Percentiles rank a stretch among this genome's conserved stretches.
phyloP scores from a whole-genome alignment of 2,113 vertebrate species.

The Anhinga anhinga region DNA sequence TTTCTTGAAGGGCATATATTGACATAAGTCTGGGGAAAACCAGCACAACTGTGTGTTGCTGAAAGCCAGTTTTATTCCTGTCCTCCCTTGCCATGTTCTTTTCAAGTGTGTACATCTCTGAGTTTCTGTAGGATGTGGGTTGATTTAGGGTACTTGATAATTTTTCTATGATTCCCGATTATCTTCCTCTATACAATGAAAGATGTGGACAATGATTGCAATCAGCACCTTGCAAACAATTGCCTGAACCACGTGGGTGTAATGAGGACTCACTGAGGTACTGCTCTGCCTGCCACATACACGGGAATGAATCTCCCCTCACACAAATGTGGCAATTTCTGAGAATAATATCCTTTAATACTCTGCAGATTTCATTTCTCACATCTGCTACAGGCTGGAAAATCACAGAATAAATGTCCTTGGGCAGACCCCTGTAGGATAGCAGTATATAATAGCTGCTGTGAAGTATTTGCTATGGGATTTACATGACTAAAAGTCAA shows the following conservation, averaged over 20 bases:
- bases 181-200: neutral
- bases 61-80: neutral
- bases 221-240: neutral
- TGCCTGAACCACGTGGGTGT: neutral
- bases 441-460: neutral
- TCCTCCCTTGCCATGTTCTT: neutral
- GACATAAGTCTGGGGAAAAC: neutral
- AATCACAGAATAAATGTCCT: neutral
- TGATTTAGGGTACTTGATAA: neutral
- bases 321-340: neutral
- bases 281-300: neutral
- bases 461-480: neutral
- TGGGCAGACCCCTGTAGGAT: neutral
- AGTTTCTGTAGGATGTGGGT: neutral
- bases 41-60: neutral
- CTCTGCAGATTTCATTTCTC: neutral
- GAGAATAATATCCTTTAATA: neutral
- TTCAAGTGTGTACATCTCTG: neutral
- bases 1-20: neutral
- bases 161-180: neutral
- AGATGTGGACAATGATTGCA: neutral
- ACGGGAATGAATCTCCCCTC: neutral
- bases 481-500: neutral
- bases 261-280: neutral
- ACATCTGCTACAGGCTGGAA: neutral